Conservation (phyloP, 2,113 vertebrate species). For the Hyperopisus bebe region DNA sequence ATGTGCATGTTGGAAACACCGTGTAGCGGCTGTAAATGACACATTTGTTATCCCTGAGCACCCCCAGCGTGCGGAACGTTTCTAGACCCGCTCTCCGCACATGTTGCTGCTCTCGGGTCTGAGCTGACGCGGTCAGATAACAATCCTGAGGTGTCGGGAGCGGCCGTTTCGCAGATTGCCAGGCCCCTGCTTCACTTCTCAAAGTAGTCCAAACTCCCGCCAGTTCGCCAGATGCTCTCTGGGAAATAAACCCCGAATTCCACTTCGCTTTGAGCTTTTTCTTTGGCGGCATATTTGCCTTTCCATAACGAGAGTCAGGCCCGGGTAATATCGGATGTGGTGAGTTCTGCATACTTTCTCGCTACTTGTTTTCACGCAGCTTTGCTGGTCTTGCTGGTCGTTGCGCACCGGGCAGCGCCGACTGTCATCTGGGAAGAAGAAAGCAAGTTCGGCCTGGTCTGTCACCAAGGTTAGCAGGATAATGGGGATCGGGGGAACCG, state of each 20-base stretch:
- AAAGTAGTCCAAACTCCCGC: neutral
- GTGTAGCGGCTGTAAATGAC: neutral
- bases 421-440: neutral
- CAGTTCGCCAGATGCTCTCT: neutral
- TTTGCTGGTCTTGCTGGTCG: neutral
- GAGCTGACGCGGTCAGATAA: neutral
- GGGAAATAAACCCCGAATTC: neutral
- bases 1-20: neutral
- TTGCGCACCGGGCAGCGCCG: neutral
- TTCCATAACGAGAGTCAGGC: slow-evolving; percentile 4
- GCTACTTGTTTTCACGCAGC: neutral
- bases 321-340: slow-evolving; percentile 19
- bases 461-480: neutral
- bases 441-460: neutral
- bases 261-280: neutral
- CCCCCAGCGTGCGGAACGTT: neutral
- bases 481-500: neutral
- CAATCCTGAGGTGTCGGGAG: neutral
- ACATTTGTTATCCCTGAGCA: neutral
- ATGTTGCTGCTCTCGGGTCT: slow-evolving; percentile 1
- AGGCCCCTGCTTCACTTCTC: no score
- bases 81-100: neutral
- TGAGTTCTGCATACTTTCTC: slow-evolving; percentile 13
- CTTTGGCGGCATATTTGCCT: neutral
- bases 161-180: neutral